Conservation (phyloP, 2,113 vertebrate genomes). For the Silurus glanis region DNA sequence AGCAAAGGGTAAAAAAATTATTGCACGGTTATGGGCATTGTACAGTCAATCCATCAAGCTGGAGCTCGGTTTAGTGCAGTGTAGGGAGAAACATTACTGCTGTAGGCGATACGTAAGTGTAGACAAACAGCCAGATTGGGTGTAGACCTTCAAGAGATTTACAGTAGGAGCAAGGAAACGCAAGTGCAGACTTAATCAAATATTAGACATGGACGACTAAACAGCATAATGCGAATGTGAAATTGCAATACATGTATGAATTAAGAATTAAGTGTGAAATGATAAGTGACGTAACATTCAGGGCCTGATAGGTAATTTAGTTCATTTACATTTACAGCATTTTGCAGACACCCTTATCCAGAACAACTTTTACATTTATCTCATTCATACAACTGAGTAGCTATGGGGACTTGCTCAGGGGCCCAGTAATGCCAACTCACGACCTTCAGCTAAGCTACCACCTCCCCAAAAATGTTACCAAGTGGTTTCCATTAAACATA, state of each 20-base stretch:
- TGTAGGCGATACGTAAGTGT: slow-evolving; percentile 13
- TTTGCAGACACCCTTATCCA: too few relatives aligned
- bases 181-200: slow-evolving; percentile 15
- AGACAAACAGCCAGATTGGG: slow-evolving; percentile 4
- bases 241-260: neutral
- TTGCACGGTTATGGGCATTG: neutral
- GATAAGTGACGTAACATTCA: too few relatives aligned
- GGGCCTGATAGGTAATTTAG: too few relatives aligned
- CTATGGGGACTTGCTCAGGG: too few relatives aligned
- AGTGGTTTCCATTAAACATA: too few relatives aligned
- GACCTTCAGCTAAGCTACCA: too few relatives aligned
- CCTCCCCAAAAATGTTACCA: too few relatives aligned
- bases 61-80: neutral
- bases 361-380: too few relatives aligned
- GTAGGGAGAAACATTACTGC: slow-evolving; percentile 16
- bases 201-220: slow-evolving; percentile 11
- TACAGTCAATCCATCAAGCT: slow-evolving; percentile 23
- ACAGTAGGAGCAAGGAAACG: neutral
- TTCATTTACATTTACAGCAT: too few relatives aligned
- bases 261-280: too few relatives aligned
- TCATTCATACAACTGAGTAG: too few relatives aligned
- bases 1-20: slow-evolving; percentile 18
- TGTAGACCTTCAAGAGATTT: slow-evolving; percentile 5
- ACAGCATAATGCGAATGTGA: neutral
- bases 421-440: too few relatives aligned